These are phyloP conservation scores for Stegastes partitus DNA, from an alignment of 2,113 vertebrate species.

Conservation along the genomic window DNA sequence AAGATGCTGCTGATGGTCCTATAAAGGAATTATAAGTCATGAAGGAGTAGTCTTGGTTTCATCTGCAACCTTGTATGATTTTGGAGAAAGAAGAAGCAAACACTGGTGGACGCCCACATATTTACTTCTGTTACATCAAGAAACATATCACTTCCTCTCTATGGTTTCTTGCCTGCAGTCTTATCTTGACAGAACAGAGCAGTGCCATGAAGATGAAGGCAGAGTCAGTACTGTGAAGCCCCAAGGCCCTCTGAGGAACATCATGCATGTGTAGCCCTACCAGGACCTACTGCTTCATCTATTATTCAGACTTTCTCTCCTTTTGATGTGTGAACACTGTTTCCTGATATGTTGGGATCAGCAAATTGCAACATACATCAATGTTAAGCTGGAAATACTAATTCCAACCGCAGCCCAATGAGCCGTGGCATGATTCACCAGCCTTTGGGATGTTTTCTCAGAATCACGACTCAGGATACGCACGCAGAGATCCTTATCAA, in stretches of 20 bases:
- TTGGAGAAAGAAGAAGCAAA: background rate
- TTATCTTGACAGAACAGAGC: background rate
- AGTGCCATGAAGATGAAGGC: constrained; percentile 2
- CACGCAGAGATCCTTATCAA: constrained; percentile 67
- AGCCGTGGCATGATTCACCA: constrained; percentile 8
- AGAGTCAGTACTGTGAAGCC: background rate
- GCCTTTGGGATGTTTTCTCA: constrained; percentile 24
- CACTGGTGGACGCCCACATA: background rate
- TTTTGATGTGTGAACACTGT: background rate
- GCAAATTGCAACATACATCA: constrained; percentile 4
- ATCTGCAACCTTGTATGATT: background rate
- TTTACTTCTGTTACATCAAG: constrained; percentile 11
- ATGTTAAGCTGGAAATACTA: background rate
- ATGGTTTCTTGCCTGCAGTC: background rate
- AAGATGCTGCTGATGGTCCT: background rate
- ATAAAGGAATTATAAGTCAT: background rate
- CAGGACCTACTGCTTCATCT: constrained; percentile 4
- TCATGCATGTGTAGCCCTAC: background rate
- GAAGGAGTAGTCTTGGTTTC: background rate
- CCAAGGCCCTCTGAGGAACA: background rate
- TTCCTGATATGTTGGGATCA: constrained; percentile 7
- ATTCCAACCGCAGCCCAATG: background rate
- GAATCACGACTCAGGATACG: constrained; percentile 51
- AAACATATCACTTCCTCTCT: background rate
- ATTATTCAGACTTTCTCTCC: constrained; percentile 27